Conservation (phyloP, 2,113 vertebrate species). For the Psophia crepitans region DNA sequence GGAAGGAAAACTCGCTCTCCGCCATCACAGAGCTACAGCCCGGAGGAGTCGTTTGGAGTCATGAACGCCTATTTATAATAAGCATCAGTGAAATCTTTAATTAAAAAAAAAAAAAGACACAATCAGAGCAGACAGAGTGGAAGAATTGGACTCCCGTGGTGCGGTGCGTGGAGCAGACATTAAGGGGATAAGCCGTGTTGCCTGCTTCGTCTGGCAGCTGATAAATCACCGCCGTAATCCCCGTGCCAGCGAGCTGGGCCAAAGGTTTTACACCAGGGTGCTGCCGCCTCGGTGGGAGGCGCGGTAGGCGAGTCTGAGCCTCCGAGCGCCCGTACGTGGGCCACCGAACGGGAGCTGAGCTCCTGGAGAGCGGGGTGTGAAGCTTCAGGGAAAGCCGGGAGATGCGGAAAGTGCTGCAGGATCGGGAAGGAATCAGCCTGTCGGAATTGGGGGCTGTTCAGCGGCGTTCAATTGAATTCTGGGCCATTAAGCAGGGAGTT, state of each 20-base stretch:
- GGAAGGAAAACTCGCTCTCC: background rate
- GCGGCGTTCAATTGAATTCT: background rate
- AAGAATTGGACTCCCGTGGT: background rate
- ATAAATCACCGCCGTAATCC: background rate
- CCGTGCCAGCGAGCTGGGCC: background rate
- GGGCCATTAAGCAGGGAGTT: background rate
- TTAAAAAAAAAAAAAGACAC: background rate
- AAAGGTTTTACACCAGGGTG: background rate
- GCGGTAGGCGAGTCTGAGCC: too few relatives aligned
- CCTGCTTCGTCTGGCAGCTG: background rate
- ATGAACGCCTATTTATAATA: background rate
- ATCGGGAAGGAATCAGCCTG: background rate
- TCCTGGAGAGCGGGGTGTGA: background rate
- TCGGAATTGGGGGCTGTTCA: background rate
- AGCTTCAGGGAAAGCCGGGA: background rate
- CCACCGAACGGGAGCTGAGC: accelerated
- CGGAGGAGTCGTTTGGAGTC: background rate
- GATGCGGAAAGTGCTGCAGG: background rate
- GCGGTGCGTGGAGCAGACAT: background rate
- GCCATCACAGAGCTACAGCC: background rate
- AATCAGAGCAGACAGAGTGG: background rate
- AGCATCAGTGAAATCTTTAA: background rate
- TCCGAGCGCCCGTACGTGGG: accelerated
- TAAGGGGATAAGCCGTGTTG: background rate
- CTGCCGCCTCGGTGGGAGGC: background rate